Conservation (phyloP, 2,888 invertebrate species). For the Harpalus rubripes region DNA sequence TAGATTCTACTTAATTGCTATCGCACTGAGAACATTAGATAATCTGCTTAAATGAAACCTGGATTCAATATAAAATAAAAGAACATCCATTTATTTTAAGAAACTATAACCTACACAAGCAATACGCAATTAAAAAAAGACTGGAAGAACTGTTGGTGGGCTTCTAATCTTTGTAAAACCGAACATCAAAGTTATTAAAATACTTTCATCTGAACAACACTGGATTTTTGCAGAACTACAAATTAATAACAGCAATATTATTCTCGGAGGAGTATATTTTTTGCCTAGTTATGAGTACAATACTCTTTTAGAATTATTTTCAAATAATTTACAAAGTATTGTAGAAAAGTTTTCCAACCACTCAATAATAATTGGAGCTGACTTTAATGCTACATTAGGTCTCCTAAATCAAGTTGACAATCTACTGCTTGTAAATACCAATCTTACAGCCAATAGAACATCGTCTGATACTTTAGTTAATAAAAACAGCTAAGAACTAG, state of each 20-base stretch:
- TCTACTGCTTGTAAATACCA: background rate
- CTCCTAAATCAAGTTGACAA: background rate
- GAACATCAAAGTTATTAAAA: background rate
- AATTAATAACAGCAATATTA: slow-evolving; percentile 1
- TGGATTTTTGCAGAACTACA: background rate
- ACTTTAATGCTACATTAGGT: background rate
- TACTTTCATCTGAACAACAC: background rate
- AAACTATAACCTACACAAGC: background rate
- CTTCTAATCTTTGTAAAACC: background rate
- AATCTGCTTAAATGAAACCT: slow-evolving; percentile 3
- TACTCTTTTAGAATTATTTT: background rate
- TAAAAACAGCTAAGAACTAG: background rate
- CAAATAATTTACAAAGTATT: background rate
- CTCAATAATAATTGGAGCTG: background rate
- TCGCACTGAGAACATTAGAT: background rate
- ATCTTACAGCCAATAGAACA: slow-evolving; percentile 1
- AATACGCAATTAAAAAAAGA: background rate
- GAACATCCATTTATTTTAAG: slow-evolving; percentile 8
- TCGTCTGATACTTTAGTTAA: background rate
- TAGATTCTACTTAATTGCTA: too few relatives aligned
- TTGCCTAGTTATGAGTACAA: background rate
- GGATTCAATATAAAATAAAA: slow-evolving; percentile 8
- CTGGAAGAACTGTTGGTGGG: slow-evolving; percentile 9
- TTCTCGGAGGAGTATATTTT: slow-evolving; percentile 1
- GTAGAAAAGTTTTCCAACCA: background rate